These are phyloP conservation scores for Characodon lateralis DNA, from an alignment of 2,797 vertebrate species.

Conservation along the genomic window DNA sequence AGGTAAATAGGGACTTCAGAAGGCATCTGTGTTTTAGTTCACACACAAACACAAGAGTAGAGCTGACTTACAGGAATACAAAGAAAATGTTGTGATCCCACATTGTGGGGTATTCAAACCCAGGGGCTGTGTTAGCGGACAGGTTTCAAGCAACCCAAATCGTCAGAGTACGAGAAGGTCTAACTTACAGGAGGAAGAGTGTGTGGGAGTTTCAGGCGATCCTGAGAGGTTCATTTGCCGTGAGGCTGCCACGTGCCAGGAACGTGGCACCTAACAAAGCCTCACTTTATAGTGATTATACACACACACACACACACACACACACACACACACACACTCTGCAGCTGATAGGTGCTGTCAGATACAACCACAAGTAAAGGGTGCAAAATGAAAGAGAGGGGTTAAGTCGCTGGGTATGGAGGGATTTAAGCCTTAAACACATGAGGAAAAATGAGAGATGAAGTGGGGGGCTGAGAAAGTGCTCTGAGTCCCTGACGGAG, in stretches of 20 bases:
- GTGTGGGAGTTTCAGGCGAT: constrained; percentile 16
- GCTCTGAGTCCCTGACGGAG: constrained; percentile 60
- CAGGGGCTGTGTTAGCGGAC: constrained; percentile 1
- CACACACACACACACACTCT: constrained; percentile 28
- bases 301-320: constrained; percentile 51
- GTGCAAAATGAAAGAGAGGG: constrained; percentile 80
- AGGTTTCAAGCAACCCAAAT: constrained; percentile 2
- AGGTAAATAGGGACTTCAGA: background rate
- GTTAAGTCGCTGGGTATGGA: constrained; percentile 82
- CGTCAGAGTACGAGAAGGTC: constrained; percentile 9
- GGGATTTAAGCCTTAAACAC: constrained; percentile 82
- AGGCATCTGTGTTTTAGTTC: background rate
- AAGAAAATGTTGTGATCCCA: background rate
- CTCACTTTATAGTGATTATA: constrained; percentile 71
- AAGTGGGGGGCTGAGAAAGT: constrained; percentile 8
- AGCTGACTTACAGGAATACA: background rate
- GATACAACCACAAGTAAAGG: constrained; percentile 69
- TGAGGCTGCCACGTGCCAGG: constrained; percentile 73
- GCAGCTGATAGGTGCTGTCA: constrained; percentile 71
- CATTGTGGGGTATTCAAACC: background rate
- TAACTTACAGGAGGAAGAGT: constrained; percentile 14
- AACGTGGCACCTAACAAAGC: constrained; percentile 68
- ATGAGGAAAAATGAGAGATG: constrained; percentile 18
- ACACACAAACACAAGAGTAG: background rate
- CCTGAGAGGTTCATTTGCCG: constrained; percentile 72